Percentiles rank a stretch among this genome's conserved stretches.
phyloP scores from a whole-genome alignment of 2,797 vertebrate species.

The Enteromius mattozi region DNA sequence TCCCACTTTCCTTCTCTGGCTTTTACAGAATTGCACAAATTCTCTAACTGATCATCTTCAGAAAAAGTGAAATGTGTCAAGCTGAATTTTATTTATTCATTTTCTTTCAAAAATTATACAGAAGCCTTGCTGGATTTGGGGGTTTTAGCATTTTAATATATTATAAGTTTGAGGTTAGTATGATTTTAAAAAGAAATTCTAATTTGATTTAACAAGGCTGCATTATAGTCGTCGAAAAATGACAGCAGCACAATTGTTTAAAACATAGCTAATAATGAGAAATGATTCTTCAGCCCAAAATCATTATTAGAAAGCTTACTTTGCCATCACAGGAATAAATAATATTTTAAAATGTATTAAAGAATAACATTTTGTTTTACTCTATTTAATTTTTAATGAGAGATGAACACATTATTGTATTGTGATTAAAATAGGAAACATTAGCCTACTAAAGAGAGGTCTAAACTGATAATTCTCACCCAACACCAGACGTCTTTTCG shows the following conservation, averaged over 20 bases:
- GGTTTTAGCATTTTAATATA: neutral
- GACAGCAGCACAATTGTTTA: neutral
- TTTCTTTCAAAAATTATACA: neutral
- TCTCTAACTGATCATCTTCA: neutral
- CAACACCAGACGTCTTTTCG: too few relatives aligned
- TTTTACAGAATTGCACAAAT: neutral
- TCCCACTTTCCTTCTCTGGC: slow-evolving; percentile 7
- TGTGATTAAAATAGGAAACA: neutral
- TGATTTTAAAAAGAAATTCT: neutral
- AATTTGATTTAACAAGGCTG: neutral
- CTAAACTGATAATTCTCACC: neutral
- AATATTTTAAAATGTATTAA: neutral
- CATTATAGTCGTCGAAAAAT: neutral
- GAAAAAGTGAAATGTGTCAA: neutral
- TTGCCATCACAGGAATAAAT: neutral
- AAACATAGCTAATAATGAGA: neutral
- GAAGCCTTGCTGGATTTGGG: neutral
- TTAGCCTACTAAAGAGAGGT: neutral
- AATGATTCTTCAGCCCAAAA: neutral
- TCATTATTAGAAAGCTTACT: neutral
- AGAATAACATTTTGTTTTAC: neutral
- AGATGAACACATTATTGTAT: neutral
- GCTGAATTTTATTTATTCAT: neutral
- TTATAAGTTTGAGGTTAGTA: neutral
- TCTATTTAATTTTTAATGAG: neutral